These are phyloP conservation scores for Xiphorhynchus elegans DNA, from an alignment of 2,113 vertebrate species.

Conservation along the genomic window DNA sequence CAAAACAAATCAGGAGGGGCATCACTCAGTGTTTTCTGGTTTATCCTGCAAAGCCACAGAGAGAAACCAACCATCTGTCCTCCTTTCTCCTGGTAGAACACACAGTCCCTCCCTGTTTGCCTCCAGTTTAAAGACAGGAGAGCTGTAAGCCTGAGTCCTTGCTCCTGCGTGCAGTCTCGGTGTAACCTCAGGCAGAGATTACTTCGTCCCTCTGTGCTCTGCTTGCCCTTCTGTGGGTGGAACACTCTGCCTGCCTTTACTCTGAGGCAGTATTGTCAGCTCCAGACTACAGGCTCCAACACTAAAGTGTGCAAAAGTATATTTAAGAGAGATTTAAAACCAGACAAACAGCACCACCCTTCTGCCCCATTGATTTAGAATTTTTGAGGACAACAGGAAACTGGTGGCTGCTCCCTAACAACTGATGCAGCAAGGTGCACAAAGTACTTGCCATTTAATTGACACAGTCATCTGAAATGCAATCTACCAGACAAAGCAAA, in stretches of 20 bases:
- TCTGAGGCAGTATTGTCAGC: neutral
- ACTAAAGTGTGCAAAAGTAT: neutral
- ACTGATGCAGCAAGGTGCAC: neutral
- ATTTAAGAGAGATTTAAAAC: neutral
- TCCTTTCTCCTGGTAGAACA: neutral
- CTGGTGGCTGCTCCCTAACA: neutral
- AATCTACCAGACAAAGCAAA: neutral
- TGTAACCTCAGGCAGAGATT: neutral
- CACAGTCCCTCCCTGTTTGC: neutral
- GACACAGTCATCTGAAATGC: neutral
- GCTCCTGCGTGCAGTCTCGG: neutral
- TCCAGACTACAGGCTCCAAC: neutral
- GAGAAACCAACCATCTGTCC: neutral
- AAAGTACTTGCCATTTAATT: neutral
- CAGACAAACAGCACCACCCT: neutral
- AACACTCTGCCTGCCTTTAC: neutral
- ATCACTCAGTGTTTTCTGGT: neutral
- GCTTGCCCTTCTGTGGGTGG: neutral
- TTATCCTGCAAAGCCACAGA: neutral
- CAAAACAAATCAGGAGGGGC: constrained; percentile 22
- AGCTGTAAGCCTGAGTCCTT: neutral
- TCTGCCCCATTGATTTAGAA: neutral
- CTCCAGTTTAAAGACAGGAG: neutral
- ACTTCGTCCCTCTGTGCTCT: neutral
- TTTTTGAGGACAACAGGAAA: neutral